A percentile compares a stretch with the other conserved stretches of the same genome.
phyloP scores from a whole-genome alignment of 1,140 invertebrate species.

The Leucophenga varia region DNA sequence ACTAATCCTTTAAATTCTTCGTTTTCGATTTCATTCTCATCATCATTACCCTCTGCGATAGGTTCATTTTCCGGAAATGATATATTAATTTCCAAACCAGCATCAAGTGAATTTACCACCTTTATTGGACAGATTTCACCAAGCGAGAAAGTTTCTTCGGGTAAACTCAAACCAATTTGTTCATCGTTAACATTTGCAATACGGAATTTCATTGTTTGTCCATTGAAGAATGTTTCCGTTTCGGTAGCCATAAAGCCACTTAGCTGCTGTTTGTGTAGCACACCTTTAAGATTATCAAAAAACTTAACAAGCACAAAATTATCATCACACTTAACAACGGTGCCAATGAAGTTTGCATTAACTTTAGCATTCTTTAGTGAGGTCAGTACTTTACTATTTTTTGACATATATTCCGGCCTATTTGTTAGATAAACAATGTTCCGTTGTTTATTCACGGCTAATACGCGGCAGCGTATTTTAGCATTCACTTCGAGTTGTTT shows the following conservation, averaged over 20 bases:
- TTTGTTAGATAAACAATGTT: conserved; percentile 60
- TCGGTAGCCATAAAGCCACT: conserved; percentile 56
- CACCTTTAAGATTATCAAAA: conserved; percentile 63
- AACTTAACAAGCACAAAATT: conserved; percentile 63
- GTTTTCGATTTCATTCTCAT: conserved; percentile 9
- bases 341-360: conserved; percentile 61
- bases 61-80: conserved; percentile 8
- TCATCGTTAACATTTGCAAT: conserved; percentile 29
- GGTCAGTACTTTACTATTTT: conserved; percentile 58
- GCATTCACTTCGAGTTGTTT: conserved; percentile 29
- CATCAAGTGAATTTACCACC: conserved; percentile 38
- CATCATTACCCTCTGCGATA: conserved; percentile 23
- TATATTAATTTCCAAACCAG: conserved; percentile 54
- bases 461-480: conserved; percentile 57
- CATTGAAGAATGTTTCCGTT: conserved; percentile 60
- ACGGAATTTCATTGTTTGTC: conserved; percentile 60
- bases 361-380: conserved; percentile 57
- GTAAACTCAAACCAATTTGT: conserved; percentile 33
- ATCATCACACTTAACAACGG: conserved; percentile 57
- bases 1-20: conserved; percentile 47
- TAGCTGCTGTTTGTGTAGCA: conserved; percentile 60
- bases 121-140: conserved; percentile 47
- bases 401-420: conserved; percentile 58
- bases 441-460: conserved; percentile 51
- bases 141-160: conserved; percentile 40